These are phyloP conservation scores for Hippocampus barbouri DNA, from an alignment of 2,113 vertebrate genomes.

Conservation along the genomic window DNA sequence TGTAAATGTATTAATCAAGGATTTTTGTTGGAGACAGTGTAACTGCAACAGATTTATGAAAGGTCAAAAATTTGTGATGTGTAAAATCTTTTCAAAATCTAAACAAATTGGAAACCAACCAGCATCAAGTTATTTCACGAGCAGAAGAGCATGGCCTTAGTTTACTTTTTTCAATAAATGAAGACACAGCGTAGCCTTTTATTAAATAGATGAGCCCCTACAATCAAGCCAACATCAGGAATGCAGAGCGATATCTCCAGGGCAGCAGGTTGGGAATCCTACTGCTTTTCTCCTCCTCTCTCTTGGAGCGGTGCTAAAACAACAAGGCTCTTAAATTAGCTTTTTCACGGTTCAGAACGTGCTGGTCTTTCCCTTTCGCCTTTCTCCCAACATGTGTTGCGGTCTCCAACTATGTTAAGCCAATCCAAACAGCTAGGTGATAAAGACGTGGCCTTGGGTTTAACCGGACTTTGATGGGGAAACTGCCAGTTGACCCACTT, in stretches of 20 bases:
- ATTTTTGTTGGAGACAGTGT: not conserved
- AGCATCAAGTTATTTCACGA: too few species aligned
- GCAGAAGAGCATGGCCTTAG: not conserved
- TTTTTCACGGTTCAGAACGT: constrained; percentile 28
- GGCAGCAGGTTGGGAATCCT: constrained; percentile 50
- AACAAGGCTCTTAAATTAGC: constrained; percentile 51
- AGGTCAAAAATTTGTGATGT: not conserved
- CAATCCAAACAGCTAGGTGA: constrained; percentile 43
- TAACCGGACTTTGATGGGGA: constrained; percentile 17
- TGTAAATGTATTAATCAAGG: too few species aligned
- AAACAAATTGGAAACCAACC: not conserved
- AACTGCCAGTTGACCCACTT: constrained; percentile 50
- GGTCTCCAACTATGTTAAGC: constrained; percentile 29
- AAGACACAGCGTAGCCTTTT: not conserved
- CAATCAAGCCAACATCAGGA: constrained; percentile 38
- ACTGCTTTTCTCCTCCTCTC: constrained; percentile 5
- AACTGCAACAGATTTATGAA: not conserved
- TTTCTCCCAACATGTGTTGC: not conserved
- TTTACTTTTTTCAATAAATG: not conserved
- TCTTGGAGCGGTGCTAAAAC: constrained; percentile 35
- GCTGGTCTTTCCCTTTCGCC: constrained; percentile 4
- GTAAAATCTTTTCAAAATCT: too few species aligned
- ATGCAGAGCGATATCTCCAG: constrained; percentile 51
- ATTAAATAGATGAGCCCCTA: constrained; percentile 11
- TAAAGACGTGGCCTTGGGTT: constrained; percentile 23